These are phyloP conservation scores for Schizothorax lantsangensis DNA, from an alignment of 2,797 vertebrate species.

Conservation along the genomic window DNA sequence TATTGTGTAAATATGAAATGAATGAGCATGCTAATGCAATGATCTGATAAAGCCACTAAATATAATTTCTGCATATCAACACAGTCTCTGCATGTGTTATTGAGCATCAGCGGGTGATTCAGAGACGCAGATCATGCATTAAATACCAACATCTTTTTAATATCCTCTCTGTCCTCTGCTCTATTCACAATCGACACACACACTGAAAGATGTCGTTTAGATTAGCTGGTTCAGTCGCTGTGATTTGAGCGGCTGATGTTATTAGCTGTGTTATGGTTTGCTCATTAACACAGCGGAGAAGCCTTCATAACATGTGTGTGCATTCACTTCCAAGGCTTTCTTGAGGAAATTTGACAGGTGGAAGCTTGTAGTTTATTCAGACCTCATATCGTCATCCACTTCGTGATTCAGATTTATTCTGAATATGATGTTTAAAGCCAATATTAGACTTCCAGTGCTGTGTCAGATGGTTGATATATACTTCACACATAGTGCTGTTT, in stretches of 20 bases:
- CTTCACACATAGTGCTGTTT: neutral
- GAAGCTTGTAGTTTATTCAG: too few relatives aligned
- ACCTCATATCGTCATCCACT: too few relatives aligned
- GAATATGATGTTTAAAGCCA: too few relatives aligned
- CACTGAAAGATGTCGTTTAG: conserved; percentile 31
- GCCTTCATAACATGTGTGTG: neutral
- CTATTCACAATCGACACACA: conserved; percentile 62
- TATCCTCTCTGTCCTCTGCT: conserved; percentile 51
- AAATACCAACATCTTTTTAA: conserved; percentile 58
- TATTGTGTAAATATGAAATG: neutral
- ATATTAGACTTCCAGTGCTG: neutral
- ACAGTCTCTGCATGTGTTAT: neutral
- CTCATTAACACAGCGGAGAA: conserved; percentile 25
- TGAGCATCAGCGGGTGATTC: neutral
- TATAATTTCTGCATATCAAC: neutral
- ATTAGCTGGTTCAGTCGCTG: conserved; percentile 43
- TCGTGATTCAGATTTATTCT: too few relatives aligned
- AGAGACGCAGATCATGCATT: conserved; percentile 44
- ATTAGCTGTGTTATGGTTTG: conserved; percentile 61
- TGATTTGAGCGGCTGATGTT: conserved; percentile 66
- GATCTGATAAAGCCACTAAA: neutral
- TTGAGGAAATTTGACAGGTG: neutral
- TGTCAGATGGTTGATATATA: neutral
- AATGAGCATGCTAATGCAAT: neutral
- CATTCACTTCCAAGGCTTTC: neutral